Conservation (phyloP, 2,113 vertebrate genomes). For the Falco punctatus region DNA sequence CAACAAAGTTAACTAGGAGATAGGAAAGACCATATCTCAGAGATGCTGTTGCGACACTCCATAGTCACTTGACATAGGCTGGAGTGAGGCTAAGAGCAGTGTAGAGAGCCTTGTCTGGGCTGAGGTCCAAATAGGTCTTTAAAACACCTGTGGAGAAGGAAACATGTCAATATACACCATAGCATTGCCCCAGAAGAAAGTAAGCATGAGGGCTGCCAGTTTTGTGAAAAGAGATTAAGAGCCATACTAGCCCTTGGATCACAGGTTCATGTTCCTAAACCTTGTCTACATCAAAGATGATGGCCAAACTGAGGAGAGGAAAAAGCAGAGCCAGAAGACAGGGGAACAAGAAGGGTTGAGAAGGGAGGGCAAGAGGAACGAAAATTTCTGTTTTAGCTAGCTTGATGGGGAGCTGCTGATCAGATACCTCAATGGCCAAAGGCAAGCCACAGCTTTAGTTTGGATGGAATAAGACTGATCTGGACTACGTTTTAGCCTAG, state of each 20-base stretch:
- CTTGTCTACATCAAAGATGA: neutral
- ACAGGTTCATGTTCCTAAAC: neutral
- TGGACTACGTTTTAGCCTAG: neutral
- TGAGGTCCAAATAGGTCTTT: neutral
- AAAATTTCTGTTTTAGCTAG: neutral
- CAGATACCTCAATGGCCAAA: neutral
- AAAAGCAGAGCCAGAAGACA: neutral
- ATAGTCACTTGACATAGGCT: neutral
- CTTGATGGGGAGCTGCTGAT: neutral
- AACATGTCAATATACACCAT: neutral
- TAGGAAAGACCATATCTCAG: neutral
- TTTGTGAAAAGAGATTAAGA: neutral
- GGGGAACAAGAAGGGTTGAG: neutral
- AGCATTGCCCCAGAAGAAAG: neutral
- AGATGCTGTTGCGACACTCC: neutral
- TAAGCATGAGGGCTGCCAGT: neutral
- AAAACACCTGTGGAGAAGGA: neutral
- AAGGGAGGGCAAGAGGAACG: neutral
- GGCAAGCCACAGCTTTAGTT: neutral
- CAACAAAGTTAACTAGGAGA: neutral
- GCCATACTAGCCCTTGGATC: neutral
- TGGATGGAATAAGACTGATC: neutral
- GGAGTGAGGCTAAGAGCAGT: neutral
- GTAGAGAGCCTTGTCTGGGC: neutral
- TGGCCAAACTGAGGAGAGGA: neutral